Evolutionary conservation across 2,113 vertebrate genomes (phyloP), one percentile per base, ranked within the genome.

Genomic region (Pogona vitticeps): DNA sequence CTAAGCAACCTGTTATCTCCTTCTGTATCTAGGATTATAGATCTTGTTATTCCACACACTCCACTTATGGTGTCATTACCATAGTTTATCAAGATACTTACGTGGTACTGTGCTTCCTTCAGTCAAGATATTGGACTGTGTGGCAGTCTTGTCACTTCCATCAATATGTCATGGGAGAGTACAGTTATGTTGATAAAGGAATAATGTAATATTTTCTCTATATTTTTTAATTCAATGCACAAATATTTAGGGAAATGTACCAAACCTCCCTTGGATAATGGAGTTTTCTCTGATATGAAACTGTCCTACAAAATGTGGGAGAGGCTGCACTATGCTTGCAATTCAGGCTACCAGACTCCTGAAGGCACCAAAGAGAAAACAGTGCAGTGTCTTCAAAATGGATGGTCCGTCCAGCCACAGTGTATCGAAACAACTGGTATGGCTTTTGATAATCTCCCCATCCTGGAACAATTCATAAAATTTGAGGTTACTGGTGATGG

Each of bases 331-430:
- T 97, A 95, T 23, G 59, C 63, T 38, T 97, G 96, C 40, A 23
- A 91, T 40, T 84, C 92, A 17, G 96, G 96, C 38, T 96, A 95
- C 72, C 88, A 91, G 80, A 87, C 93, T 86, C 75, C 76, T 0
- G 75, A 79, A 0, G 95, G 96, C 10, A 70, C 70, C 38, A 67
- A 83, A 10, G 91, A 96, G 46, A 95, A 88, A 38, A 92, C 82
- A 3, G 67, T 96, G 28, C 93, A 94, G 0, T 97, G 96, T 86
- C 89, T 58, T 4, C 8, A 92, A 5, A 75, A 85, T 6, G 96
- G 96, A 40, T 97, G 96, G 96, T 96, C 95, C 76, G 89, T 88
- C 61, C 93, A 88, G 14, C 94, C 96, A n/a, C 77, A 79, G 80
- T 97, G 96, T 12, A 90, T 61, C 13, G 87, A 92, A 83, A 91